Evolutionary conservation across 2,888 invertebrate species (phyloP), one percentile per base, ranked within the genome.

Genomic region (Notocelia uddmanniana): DNA sequence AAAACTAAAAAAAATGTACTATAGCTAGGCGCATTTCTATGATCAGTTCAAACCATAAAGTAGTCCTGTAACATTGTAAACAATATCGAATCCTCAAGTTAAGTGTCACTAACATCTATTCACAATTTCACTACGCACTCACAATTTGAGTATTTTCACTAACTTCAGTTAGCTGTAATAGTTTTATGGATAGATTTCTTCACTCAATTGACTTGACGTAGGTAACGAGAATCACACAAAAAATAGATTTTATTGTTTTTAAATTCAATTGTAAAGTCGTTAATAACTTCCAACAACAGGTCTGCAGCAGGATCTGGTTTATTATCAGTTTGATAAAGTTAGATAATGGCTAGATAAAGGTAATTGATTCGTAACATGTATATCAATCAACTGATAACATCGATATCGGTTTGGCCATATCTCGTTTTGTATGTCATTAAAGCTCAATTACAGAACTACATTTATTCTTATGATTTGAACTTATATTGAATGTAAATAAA

Each of bases 321-420:
- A 37, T 55, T 72, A 62, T 72, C 72, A 6, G 60, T 55, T 18
- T 37, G 59, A 31, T 48, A 67, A 60, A 26, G 37, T 18, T 48
- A 34, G 60, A 67, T 67, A 67, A 68, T 37, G 55, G 8, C 1
- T 8, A 13, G 72, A 72, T 72, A 68, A 62, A 23, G 48, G 52
- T 68, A 72, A 67, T 72, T 72, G 72, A 62, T 67, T 68, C 31
- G 60, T 50, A 72, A 72, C 26, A 48, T 21, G 54, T 66, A 59
- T 67, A 71, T 71, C 64, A 58, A 64, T 72, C 57, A 68, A 59
- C 18, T 60, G 72, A 72, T 72, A 72, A 60, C n/a, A 48, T 34
- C 10, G 55, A 50, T 48, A 48, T 50, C 45, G 55, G 26, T 62
- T 57, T 13, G 31, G 15, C n/a, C 11, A 45, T n/a, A 2, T 21